Base-by-base conservation (phyloP, 1,140 invertebrate genomes). In the Meteorus sp. region DNA sequence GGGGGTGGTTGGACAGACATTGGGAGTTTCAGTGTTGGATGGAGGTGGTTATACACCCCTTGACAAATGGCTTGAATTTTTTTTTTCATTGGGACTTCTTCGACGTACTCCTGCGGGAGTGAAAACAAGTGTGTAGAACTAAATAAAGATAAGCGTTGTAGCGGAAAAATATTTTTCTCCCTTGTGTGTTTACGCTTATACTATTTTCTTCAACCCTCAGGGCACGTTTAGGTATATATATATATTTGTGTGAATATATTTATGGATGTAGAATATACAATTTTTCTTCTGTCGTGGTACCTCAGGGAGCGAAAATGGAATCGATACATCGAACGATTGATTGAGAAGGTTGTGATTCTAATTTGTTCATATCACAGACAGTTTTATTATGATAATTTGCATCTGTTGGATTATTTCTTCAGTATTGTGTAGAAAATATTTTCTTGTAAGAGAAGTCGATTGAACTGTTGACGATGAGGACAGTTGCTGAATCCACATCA, bases 31-130 rank as follows among this genome's bases (percentile, higher is more conserved):
- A 22, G 50, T 37, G 41, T 54, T 60, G 58, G 45, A 39, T 51
- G 29, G n/a, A 41, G 7, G 27, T 23, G 11, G 7, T 41, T 23
- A 50, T 15, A 15, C 54, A 64, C 66, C 58, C 63, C 71, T 71
- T 78, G 76, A 80, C 71, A 77, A 78, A 78, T 78, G 73, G 71
- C 66, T 53, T 67, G 61, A 62, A 41, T 64, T 66, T 78, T 79
- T 79, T 78, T 77, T 79, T 77, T 70, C 70, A 72, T 66, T 61
- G 71, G 73, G 60, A 76, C 76, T 73, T 74, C 39, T 22, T 70
- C 70, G 61, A 65, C 61, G 54, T 67, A 66, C 64, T 69, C 63
- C 57, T 55, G 35, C 19, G 54, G 29, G 20, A 57, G 48, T 22
- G 22, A 39, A n/a, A 31, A 29, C 2, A 41, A 23, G 33, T 56